Conservation (phyloP, 2,113 vertebrate genomes). For the Dipodomys merriami region DNA sequence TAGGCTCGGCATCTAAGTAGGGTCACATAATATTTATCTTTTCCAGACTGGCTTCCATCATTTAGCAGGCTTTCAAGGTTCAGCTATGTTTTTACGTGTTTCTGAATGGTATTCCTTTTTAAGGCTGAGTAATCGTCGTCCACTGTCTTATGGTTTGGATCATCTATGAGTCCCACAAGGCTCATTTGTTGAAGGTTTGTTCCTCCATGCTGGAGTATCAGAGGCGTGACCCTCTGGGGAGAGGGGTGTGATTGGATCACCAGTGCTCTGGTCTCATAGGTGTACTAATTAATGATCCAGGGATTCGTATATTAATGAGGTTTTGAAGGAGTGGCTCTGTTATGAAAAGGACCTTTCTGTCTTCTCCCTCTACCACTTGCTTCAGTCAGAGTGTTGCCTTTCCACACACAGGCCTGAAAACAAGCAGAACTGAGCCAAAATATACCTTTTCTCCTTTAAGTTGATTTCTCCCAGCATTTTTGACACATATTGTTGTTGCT, state of each 20-base stretch:
- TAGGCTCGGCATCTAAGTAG: background rate
- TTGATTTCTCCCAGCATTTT: background rate
- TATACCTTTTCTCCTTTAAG: background rate
- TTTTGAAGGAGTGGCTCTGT: background rate
- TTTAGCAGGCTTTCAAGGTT: background rate
- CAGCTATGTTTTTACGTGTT: background rate
- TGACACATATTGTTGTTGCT: background rate
- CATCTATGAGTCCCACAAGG: background rate
- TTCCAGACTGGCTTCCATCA: background rate
- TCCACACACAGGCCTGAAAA: background rate
- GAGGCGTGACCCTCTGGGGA: background rate
- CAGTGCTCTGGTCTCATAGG: no score
- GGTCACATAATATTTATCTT: background rate
- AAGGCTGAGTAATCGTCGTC: background rate
- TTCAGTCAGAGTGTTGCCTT: background rate
- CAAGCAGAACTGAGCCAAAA: background rate
- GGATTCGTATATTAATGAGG: no score
- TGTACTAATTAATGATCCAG: no score
- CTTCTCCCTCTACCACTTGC: background rate
- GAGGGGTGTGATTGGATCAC: background rate
- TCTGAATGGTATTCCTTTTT: background rate
- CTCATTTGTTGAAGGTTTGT: background rate
- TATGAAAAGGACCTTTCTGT: background rate
- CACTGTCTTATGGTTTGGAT: background rate
- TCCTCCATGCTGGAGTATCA: background rate